Base-by-base conservation (phyloP, 64 coral and sea anemone genomes). In the Catalaphyllia jardinei region DNA sequence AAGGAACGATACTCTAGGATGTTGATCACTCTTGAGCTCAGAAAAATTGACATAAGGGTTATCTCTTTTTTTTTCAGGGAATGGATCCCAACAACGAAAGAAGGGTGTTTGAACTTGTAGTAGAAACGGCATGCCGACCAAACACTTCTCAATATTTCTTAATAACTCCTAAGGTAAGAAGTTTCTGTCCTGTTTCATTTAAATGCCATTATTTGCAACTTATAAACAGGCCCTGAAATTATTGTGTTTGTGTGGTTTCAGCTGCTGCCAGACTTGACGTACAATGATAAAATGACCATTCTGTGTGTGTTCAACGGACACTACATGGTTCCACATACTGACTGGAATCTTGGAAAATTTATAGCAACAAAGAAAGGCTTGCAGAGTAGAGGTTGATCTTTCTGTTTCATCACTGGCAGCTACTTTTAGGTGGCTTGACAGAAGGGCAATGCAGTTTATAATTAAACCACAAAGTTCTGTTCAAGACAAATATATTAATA, bases 71-170 rank as follows among this genome's bases (percentile, higher is more conserved):
- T 62, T 79, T 84, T 88, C 19, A 99, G 97, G 97, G 97, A 67
- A 99, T 99, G 97, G 97, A 99, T 52, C 97, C 97, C 19, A 99
- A 95, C 64, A 99, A 99, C 95, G 97, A 99, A 57, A 93, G 97
- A 30, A 89, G 88, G 67, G 97, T 99, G 64, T 99, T 99, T 89
- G 97, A 99, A 55, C 64, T 99, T 50, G 94, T 99, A 17, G 97
- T 95, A n/a, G 82, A 95, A 49, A 95, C 97, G 20, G 94, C 97
- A 31, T 93, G 93, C 63, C 79, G 87, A 55, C 89, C 91, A 35
- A 91, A 99, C 57, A 99, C 97, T 63, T 84, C 97, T 10, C 97
- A 99, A 16, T 95, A 99, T 63, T 95, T 99, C 62, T 91, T 99
- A 14, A 95, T 99, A 73, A 95, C 97, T 54, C 97, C 97, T 19